Evolutionary conservation across 1,140 invertebrate species (phyloP).

Genomic region (Saccostrea glomerata): DNA sequence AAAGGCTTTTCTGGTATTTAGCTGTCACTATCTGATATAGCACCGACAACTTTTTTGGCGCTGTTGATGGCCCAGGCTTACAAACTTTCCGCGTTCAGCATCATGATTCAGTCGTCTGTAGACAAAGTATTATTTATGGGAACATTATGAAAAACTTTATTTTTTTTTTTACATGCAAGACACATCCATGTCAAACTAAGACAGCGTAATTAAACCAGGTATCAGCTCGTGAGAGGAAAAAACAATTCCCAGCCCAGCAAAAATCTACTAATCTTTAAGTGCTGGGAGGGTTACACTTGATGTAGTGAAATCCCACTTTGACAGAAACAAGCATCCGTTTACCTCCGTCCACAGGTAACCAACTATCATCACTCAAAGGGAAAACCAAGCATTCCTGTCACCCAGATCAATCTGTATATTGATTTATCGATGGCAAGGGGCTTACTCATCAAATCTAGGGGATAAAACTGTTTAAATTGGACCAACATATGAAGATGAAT

Average conservation of each 20-base stretch:
- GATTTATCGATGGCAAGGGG: constrained; percentile 37
- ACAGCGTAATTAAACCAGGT: constrained; percentile 16
- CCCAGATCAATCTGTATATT: constrained; percentile 26
- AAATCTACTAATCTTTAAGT: constrained; percentile 20
- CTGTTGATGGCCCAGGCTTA: constrained; percentile 8
- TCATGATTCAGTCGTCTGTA: constrained; percentile 27
- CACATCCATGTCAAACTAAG: constrained; percentile 14
- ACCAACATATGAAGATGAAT: constrained; percentile 36
- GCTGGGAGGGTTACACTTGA: constrained; percentile 10
- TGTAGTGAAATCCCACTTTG: constrained; percentile 19
- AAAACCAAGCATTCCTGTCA: constrained; percentile 34
- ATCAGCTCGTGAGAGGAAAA: constrained; percentile 7
- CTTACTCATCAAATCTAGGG: constrained; percentile 39
- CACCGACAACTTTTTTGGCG: constrained; percentile 3
- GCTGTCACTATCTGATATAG: constrained; percentile 21
- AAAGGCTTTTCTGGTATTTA: constrained; percentile 24
- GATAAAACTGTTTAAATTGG: constrained; percentile 36
- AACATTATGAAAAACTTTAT: neutral
- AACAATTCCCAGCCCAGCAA: neutral
- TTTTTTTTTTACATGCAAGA: constrained; percentile 25
- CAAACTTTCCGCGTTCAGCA: constrained; percentile 11
- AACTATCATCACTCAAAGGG: constrained; percentile 11
- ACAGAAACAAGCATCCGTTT: constrained; percentile 30
- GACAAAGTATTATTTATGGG: constrained; percentile 24
- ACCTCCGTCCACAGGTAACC: neutral